Evolutionary conservation across 2,113 vertebrate species (phyloP), one percentile per base, ranked within the genome.

Genomic region (Micromys minutus): DNA sequence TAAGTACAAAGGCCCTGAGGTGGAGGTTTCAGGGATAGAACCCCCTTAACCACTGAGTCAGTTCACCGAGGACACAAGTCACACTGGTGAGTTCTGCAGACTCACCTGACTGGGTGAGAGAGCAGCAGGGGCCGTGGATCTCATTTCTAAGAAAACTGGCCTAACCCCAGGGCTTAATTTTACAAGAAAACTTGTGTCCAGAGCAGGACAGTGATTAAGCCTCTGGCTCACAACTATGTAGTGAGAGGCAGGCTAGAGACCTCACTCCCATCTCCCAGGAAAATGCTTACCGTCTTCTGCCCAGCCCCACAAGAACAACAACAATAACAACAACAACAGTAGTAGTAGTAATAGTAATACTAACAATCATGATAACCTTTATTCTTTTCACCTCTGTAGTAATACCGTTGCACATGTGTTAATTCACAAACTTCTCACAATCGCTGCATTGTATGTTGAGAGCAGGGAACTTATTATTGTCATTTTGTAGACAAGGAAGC

Each of bases 261-360:
- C 63, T 34, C 2, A 24, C n/a, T 36, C 45, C 24, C 34, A 34
- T 6, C 1, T 11, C 42, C 75, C 50, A n/a, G 8, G n/a, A 29
- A 16, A 17, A 17, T 34, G 22, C 80, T 34, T 6, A 31, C 11
- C 55, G 0, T 36, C 31, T 63, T 72, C 90, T 69, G 19, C 22
- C 55, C 16, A 1, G 0, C 1, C 42, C 65, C 8, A 0, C 42
- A 7, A 2, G 24, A 6, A 36, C n/a, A 79, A 57, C 85, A n/a
- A 75, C 75, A 65, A 83, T 47, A 47, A 24, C n/a, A 34, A 39
- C n/a, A 22, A 79, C 55, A 22, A n/a, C 55, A 45, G 2, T 36
- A 3, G 34, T 47, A 81, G 42, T 89, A 50, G 67, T 84, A 50
- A 67, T 67, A 74, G 72, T 39, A 59, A 22, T 36, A 52, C 29